A percentile compares a stretch with the other conserved stretches of the same genome.
Conservation (phyloP, 2,113 vertebrate genomes). For the Syrrhaptes paradoxus region DNA sequence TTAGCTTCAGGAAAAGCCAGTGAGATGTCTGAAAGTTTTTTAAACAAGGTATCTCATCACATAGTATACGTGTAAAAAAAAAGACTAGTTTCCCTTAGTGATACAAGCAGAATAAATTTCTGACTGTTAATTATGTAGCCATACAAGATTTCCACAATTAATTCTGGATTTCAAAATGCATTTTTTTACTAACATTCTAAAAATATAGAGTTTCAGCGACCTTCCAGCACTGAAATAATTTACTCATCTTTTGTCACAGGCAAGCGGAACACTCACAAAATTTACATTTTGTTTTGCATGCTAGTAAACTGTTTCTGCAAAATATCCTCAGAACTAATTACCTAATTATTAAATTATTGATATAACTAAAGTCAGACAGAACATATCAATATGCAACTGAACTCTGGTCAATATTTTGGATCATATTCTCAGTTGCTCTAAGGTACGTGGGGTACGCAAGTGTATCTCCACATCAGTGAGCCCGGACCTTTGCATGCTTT, state of each 20-base stretch:
- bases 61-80: not conserved
- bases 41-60: not conserved
- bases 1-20: not conserved
- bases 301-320: not conserved
- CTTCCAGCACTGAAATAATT: not conserved
- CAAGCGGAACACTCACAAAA: not conserved
- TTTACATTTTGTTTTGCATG: not conserved
- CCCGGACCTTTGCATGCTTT: conserved; percentile 28
- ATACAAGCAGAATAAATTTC: not conserved
- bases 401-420: not conserved
- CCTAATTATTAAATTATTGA: conserved; percentile 53
- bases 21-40: not conserved
- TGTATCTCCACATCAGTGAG: not conserved
- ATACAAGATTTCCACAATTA: not conserved
- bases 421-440: not conserved
- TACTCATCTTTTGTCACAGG: not conserved
- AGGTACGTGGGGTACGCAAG: not conserved
- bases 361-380: conserved; percentile 3
- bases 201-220: not conserved
- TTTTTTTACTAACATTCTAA: not conserved
- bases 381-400: not conserved
- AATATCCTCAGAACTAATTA: not conserved
- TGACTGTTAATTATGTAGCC: not conserved
- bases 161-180: not conserved
- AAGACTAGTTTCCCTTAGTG: not conserved